Evolutionary conservation across 2,888 invertebrate genomes (phyloP).

Genomic region (Scaeva pyrastri): DNA sequence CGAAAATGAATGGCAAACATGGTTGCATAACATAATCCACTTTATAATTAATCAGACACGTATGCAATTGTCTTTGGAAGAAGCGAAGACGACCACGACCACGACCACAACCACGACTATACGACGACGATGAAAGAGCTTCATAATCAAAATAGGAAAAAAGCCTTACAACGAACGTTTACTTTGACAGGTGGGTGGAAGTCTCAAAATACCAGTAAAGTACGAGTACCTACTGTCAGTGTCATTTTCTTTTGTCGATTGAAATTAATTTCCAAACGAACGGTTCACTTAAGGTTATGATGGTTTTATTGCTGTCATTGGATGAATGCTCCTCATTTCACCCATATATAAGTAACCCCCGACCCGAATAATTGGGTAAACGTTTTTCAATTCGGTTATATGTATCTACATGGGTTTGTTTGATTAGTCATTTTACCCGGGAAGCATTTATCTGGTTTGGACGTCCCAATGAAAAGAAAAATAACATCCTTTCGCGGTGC

Average conservation of each 20-base stretch:
- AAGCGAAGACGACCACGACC: neutral
- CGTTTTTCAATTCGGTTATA: conserved; percentile 27
- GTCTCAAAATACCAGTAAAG: neutral
- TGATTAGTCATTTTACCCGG: conserved; percentile 58
- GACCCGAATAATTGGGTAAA: conserved; percentile 44
- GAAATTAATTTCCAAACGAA: conserved; percentile 64
- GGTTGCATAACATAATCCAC: conserved; percentile 80
- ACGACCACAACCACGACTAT: too few relatives aligned
- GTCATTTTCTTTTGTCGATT: conserved; percentile 55
- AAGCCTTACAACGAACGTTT: conserved; percentile 20
- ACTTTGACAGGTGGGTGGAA: conserved; percentile 47
- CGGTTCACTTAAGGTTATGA: conserved; percentile 61
- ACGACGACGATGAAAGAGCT: too few relatives aligned
- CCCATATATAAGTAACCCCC: conserved; percentile 28
- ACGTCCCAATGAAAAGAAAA: conserved; percentile 52
- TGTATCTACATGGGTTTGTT: conserved; percentile 20
- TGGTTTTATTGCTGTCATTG: conserved; percentile 65
- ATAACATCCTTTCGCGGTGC: conserved; percentile 35
- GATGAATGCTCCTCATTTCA: neutral
- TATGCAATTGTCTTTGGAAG: conserved; percentile 79
- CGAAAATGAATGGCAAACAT: conserved; percentile 74
- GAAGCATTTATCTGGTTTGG: conserved; percentile 49
- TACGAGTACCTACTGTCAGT: conserved; percentile 40
- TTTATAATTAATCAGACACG: conserved; percentile 82
- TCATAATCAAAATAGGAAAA: neutral